These are phyloP conservation scores for Chaetogeoica ovagalla DNA, from an alignment of 2,888 invertebrate species.

Conservation along the genomic window DNA sequence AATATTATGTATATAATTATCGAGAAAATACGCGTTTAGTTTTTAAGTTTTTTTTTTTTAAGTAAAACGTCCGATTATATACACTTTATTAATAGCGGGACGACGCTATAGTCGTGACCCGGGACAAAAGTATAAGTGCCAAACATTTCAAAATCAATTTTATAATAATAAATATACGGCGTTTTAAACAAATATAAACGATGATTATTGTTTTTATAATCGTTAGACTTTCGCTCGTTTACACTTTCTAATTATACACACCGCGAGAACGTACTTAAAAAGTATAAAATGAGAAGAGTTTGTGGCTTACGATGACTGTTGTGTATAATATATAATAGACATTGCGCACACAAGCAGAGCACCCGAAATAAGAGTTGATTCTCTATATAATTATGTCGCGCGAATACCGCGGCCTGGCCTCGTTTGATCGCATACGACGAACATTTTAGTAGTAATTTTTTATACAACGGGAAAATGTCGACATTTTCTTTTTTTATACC, in stretches of 20 bases:
- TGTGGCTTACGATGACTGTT: not conserved
- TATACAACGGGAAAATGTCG: not conserved
- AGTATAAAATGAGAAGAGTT: not conserved
- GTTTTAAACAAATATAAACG: slow-evolving; percentile 25
- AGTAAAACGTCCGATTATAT: too few relatives aligned
- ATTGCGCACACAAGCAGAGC: not conserved
- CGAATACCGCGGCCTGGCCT: not conserved
- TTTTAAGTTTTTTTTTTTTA: too few relatives aligned
- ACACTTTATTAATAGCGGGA: too few relatives aligned
- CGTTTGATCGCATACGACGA: not conserved
- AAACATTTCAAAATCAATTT: not conserved
- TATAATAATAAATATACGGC: not conserved
- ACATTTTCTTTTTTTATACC: not conserved
- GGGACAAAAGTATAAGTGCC: not conserved
- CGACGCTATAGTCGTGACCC: too few relatives aligned
- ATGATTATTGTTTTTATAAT: slow-evolving; percentile 35
- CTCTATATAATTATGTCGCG: not conserved
- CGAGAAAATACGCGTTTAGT: too few relatives aligned
- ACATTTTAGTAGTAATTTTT: not conserved
- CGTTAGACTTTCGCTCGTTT: slow-evolving; percentile 26
- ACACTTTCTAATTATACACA: slow-evolving; percentile 41
- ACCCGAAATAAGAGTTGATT: not conserved
- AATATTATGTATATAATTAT: too few relatives aligned
- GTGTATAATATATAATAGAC: not conserved
- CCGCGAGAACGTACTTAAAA: not conserved